Evolutionary conservation across 2,113 vertebrate species (phyloP).

Genomic region (Mionectes macconnelli): DNA sequence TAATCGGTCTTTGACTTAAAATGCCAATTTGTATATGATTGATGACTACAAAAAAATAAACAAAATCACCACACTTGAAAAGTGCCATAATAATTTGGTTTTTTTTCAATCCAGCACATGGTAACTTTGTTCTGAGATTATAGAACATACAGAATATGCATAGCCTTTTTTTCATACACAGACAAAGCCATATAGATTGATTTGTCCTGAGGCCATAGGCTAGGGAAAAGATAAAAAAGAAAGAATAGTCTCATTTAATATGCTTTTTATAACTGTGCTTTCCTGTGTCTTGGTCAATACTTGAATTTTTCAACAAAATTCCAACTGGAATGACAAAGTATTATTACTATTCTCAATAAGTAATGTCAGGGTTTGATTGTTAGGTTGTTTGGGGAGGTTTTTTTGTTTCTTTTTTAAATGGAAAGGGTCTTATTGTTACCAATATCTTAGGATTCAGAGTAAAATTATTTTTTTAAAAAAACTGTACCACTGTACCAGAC

Average conservation of each 20-base stretch:
- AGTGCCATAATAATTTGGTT: neutral
- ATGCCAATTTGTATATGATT: neutral
- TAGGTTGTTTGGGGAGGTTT: neutral
- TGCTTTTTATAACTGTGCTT: neutral
- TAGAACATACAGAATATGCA: neutral
- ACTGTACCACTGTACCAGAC: neutral
- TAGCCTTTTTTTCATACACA: neutral
- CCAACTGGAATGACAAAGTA: neutral
- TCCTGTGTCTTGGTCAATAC: neutral
- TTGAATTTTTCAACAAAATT: neutral
- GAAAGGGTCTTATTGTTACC: neutral
- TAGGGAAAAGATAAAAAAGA: too few relatives aligned
- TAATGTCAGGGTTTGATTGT: neutral
- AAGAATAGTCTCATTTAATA: neutral
- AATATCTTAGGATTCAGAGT: neutral
- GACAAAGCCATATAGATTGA: neutral
- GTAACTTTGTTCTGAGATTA: neutral
- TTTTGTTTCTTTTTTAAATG: neutral
- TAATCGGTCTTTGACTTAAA: neutral
- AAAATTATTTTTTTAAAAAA: neutral
- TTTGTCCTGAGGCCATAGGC: neutral
- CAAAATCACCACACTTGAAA: neutral
- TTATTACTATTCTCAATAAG: neutral
- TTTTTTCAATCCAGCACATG: neutral
- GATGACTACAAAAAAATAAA: neutral